These are phyloP conservation scores for Neoscelio sp. DNA, from an alignment of 2,888 invertebrate genomes.

Conservation along the genomic window DNA sequence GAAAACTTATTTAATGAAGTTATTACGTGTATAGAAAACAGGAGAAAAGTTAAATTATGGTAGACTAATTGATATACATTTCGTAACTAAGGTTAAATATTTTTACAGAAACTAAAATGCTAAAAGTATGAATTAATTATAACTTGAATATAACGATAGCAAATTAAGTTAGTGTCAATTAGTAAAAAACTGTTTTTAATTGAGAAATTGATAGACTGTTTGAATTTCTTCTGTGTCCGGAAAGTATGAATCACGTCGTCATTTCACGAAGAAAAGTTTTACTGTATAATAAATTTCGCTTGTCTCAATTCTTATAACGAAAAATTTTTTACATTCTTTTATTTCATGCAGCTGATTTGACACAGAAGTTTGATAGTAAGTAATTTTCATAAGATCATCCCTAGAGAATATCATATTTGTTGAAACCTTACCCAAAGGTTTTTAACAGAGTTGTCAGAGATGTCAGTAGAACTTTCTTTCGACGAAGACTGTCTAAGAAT, in stretches of 20 bases:
- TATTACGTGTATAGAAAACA: neutral
- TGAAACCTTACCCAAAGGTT: constrained; percentile 58
- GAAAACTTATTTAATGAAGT: constrained; percentile 6
- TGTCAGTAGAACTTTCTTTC: constrained; percentile 52
- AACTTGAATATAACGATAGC: too few species aligned
- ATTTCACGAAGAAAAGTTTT: constrained; percentile 33
- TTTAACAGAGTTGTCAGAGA: constrained; percentile 59
- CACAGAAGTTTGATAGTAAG: constrained; percentile 56
- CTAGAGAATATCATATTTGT: constrained; percentile 55
- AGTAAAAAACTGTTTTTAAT: constrained; percentile 8
- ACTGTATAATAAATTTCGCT: constrained; percentile 28
- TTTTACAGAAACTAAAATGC: too few species aligned
- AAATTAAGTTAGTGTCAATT: too few species aligned
- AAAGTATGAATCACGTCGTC: constrained; percentile 9
- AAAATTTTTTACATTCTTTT: constrained; percentile 35
- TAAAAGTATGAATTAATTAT: too few species aligned
- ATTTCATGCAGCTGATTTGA: constrained; percentile 53
- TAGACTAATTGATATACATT: too few species aligned
- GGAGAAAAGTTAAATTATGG: constrained; percentile 1
- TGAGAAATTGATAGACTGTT: neutral
- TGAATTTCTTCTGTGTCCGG: neutral
- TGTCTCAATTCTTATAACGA: constrained; percentile 25
- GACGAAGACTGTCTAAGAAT: constrained; percentile 50
- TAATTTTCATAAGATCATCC: constrained; percentile 60
- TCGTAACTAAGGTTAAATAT: too few species aligned